Percentiles rank a stretch among this genome's conserved stretches.
These are phyloP conservation scores for Heliothis subflexa DNA, from an alignment of 1,140 invertebrate species.

Conservation along the genomic window DNA sequence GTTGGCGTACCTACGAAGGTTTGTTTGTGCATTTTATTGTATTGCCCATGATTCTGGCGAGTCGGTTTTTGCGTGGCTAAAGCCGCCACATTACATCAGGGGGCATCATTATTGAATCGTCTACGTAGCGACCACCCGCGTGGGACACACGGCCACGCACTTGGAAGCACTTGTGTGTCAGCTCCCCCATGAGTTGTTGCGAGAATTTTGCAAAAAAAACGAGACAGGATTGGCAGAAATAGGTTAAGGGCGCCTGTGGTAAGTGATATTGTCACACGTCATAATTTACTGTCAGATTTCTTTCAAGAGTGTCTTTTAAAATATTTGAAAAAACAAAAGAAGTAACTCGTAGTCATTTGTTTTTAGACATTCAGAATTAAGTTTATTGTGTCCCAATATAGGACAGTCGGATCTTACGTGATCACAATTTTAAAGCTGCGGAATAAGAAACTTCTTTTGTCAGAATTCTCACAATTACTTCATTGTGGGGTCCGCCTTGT, in stretches of 20 bases:
- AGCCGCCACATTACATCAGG: conserved; percentile 69
- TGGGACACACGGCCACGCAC: conserved; percentile 65
- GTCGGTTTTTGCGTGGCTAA: conserved; percentile 69
- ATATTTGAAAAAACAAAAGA: conserved; percentile 2
- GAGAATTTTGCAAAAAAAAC: conserved; percentile 32
- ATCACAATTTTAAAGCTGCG: conserved; percentile 3
- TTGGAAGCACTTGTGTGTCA: conserved; percentile 51
- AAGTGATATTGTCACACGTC: not conserved
- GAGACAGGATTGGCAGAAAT: conserved; percentile 25
- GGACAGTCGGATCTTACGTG: not conserved
- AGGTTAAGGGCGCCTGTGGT: conserved; percentile 31
- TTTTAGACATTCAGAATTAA: not conserved
- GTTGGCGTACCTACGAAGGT: conserved; percentile 14
- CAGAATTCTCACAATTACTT: conserved; percentile 15
- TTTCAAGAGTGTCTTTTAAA: too few species aligned
- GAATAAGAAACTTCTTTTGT: conserved; percentile 7
- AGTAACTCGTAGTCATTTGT: not conserved
- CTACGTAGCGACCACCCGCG: conserved; percentile 72
- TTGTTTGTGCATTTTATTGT: conserved; percentile 66
- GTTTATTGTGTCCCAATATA: not conserved
- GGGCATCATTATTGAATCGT: conserved; percentile 79
- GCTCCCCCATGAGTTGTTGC: conserved; percentile 8
- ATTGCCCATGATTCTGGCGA: conserved; percentile 67
- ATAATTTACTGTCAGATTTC: not conserved
- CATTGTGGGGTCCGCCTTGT: conserved; percentile 23